phyloP scores from a whole-genome alignment of 2,113 vertebrate species.

The Pyxicephalus adspersus region DNA sequence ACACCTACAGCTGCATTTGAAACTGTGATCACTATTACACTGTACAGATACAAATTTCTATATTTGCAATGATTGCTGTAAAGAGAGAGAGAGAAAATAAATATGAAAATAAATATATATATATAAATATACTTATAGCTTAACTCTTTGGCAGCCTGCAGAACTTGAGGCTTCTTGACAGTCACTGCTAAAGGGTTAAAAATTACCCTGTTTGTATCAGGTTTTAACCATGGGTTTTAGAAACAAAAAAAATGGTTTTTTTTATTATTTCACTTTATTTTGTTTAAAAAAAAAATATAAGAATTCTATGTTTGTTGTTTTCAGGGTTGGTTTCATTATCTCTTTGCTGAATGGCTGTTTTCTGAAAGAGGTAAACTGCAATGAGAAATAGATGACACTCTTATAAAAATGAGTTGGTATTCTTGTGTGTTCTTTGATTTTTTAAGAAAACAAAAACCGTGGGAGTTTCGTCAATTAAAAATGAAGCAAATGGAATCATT shows the following conservation, averaged over 20 bases:
- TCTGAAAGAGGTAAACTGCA: constrained; percentile 66
- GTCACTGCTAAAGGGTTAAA: constrained; percentile 31
- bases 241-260: constrained; percentile 64
- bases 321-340: constrained; percentile 60
- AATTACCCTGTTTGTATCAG: constrained; percentile 76
- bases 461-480: too few relatives aligned
- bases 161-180: not conserved
- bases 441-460: too few relatives aligned
- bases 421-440: constrained; percentile 13
- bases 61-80: constrained; percentile 96
- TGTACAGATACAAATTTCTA: constrained; percentile 96
- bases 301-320: constrained; percentile 21
- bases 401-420: constrained; percentile 56
- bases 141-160: constrained; percentile 34
- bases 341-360: constrained; percentile 64
- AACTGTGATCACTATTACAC: constrained; percentile 70
- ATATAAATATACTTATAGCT: constrained; percentile 65
- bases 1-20: constrained; percentile 66
- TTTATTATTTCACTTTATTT: constrained; percentile 59
- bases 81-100: constrained; percentile 69
- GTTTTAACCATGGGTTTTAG: constrained; percentile 80
- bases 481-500: too few relatives aligned
- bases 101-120: constrained; percentile 75
- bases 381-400: constrained; percentile 62
- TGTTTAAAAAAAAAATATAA: constrained; percentile 49